Conservation (phyloP, 1,140 invertebrate species). For the Venturia canescens region DNA sequence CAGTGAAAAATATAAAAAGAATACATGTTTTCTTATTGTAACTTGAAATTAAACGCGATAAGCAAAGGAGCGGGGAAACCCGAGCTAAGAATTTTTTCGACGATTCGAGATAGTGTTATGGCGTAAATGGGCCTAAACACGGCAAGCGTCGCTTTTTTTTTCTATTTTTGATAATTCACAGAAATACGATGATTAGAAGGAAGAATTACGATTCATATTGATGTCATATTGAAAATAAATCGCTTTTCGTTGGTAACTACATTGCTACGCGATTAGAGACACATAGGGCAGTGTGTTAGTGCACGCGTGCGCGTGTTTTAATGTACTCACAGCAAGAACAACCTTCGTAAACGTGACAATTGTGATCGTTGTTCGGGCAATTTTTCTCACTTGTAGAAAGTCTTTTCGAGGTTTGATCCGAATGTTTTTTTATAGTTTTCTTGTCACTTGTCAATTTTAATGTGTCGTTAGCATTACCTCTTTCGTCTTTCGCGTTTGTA, state of each 20-base stretch:
- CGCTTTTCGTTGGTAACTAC: too few relatives aligned
- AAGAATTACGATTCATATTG: not conserved
- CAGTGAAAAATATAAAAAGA: constrained; percentile 6
- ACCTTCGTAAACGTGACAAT: constrained; percentile 58
- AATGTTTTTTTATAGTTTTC: constrained; percentile 41
- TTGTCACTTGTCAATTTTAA: constrained; percentile 30
- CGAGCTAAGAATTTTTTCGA: not conserved
- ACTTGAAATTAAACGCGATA: constrained; percentile 12
- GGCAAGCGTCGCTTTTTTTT: not conserved
- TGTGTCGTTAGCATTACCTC: constrained; percentile 27
- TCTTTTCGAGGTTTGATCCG: constrained; percentile 37
- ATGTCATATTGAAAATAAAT: too few relatives aligned
- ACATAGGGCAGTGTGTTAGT: not conserved
- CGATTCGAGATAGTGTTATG: not conserved
- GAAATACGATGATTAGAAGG: not conserved
- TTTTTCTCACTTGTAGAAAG: not conserved
- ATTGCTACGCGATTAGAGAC: not conserved
- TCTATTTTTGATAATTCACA: not conserved
- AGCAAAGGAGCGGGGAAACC: not conserved
- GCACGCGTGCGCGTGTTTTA: not conserved
- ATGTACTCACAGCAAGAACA: constrained; percentile 62
- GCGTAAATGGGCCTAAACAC: too few relatives aligned
- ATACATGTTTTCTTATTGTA: not conserved
- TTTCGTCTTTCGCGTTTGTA: constrained; percentile 51
- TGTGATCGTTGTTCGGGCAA: constrained; percentile 47